These are phyloP conservation scores for Agrochola litura DNA, from an alignment of 2,888 invertebrate species.

Conservation along the genomic window DNA sequence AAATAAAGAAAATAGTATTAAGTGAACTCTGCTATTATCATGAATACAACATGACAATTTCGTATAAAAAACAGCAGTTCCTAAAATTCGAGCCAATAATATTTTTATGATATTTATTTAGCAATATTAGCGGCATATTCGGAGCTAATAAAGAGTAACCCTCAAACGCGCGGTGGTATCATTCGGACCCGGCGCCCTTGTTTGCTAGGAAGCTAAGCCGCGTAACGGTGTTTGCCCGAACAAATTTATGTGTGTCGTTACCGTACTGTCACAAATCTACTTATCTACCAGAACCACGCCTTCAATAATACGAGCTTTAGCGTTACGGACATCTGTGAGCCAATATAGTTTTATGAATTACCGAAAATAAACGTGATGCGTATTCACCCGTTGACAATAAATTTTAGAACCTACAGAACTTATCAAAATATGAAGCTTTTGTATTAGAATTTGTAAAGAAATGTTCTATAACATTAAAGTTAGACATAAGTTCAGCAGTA, in stretches of 20 bases:
- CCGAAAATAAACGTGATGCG: slow-evolving; percentile 56
- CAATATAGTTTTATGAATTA: slow-evolving; percentile 65
- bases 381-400: slow-evolving; percentile 32
- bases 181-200: slow-evolving; percentile 81
- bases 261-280: slow-evolving; percentile 89
- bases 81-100: slow-evolving; percentile 36
- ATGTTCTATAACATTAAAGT: slow-evolving; percentile 44
- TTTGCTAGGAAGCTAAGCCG: slow-evolving; percentile 88
- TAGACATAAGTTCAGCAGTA: slow-evolving; percentile 57
- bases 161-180: slow-evolving; percentile 79
- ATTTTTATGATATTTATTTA: slow-evolving; percentile 65
- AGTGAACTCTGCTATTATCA: not conserved
- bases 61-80: slow-evolving; percentile 1
- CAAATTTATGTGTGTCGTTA: slow-evolving; percentile 88
- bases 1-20: not conserved
- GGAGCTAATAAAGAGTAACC: slow-evolving; percentile 82
- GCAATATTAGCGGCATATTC: slow-evolving; percentile 74
- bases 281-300: slow-evolving; percentile 89
- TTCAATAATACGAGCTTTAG: slow-evolving; percentile 78
- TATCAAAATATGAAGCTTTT: slow-evolving; percentile 33
- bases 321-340: slow-evolving; percentile 80
- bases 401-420: slow-evolving; percentile 11
- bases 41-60: slow-evolving; percentile 2
- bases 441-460: slow-evolving; percentile 48
- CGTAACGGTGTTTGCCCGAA: slow-evolving; percentile 87